Conservation (phyloP, 1,140 invertebrate species). For the Drosophila rufa region DNA sequence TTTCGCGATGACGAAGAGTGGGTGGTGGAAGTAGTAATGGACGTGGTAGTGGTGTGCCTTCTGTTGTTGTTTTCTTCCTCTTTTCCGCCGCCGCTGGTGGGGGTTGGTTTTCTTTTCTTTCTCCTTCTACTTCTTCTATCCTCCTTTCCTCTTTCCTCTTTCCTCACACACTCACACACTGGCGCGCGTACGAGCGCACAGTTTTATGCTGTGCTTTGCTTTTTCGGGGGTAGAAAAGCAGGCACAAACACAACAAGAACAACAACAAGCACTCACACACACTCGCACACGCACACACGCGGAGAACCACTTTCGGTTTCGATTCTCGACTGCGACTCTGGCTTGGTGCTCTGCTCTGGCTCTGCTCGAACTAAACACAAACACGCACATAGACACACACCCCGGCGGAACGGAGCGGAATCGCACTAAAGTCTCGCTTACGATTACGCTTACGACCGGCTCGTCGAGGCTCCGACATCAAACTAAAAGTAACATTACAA, state of each 20-base stretch:
- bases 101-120: slow-evolving; percentile 78
- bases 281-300: slow-evolving; percentile 26
- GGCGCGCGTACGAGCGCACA: slow-evolving; percentile 64
- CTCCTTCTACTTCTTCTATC: slow-evolving; percentile 14
- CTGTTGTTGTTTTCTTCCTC: slow-evolving; percentile 63
- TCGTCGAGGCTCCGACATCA: slow-evolving; percentile 77
- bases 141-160: slow-evolving; percentile 41
- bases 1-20: slow-evolving; percentile 65
- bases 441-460: slow-evolving; percentile 79
- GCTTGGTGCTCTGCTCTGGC: slow-evolving; percentile 31
- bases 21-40: slow-evolving; percentile 66
- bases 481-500: slow-evolving; percentile 84
- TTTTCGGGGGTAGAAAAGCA: slow-evolving; percentile 81
- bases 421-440: slow-evolving; percentile 82
- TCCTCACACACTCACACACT: slow-evolving; percentile 49
- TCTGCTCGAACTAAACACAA: slow-evolving; percentile 70
- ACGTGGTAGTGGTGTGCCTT: slow-evolving; percentile 44
- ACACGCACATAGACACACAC: slow-evolving; percentile 58
- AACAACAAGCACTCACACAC: slow-evolving; percentile 11
- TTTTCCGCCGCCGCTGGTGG: slow-evolving; percentile 68
- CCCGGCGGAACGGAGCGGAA: slow-evolving; percentile 69
- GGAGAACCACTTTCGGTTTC: slow-evolving; percentile 82
- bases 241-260: slow-evolving; percentile 29
- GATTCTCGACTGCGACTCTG: slow-evolving; percentile 52
- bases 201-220: slow-evolving; percentile 81